phyloP scores from a whole-genome alignment of 2,113 vertebrate species.

The Symphodus melops region DNA sequence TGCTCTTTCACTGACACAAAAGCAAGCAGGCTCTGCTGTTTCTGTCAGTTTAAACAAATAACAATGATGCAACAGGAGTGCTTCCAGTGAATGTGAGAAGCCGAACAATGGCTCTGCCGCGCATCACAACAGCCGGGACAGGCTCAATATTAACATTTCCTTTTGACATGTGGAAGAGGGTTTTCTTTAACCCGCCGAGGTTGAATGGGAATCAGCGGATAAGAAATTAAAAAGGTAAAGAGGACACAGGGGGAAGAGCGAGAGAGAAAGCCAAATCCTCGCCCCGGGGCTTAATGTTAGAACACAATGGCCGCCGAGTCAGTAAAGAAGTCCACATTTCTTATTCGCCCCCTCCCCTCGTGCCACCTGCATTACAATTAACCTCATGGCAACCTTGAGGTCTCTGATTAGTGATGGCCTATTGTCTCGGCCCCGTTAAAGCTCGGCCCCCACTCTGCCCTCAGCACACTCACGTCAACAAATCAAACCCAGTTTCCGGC shows the following conservation, averaged over 20 bases:
- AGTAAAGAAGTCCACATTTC: constrained; percentile 90
- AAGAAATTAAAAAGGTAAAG: constrained; percentile 89
- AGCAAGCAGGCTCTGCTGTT: constrained; percentile 67
- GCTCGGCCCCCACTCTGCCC: constrained; percentile 88
- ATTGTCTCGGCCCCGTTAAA: constrained; percentile 91
- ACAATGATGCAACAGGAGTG: constrained; percentile 75
- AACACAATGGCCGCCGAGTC: constrained; percentile 87
- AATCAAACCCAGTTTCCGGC: constrained; percentile 89
- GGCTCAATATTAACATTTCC: constrained; percentile 86
- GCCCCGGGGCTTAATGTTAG: constrained; percentile 90
- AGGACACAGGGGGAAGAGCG: constrained; percentile 79
- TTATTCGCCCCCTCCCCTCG: constrained; percentile 82
- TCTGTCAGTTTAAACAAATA: constrained; percentile 82
- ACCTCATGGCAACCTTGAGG: constrained; percentile 93
- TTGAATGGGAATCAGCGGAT: constrained; percentile 82
- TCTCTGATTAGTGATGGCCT: constrained; percentile 95
- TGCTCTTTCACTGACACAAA: constrained; percentile 77
- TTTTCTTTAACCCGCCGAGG: constrained; percentile 81
- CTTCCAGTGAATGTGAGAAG: constrained; percentile 75
- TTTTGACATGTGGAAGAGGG: constrained; percentile 79
- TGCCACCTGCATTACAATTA: constrained; percentile 94
- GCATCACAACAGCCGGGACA: constrained; percentile 83
- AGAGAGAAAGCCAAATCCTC: constrained; percentile 88
- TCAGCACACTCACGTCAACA: constrained; percentile 86
- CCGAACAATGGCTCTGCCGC: constrained; percentile 63